Conservation (phyloP, 2,888 invertebrate genomes). For the Oscheius sp. region DNA sequence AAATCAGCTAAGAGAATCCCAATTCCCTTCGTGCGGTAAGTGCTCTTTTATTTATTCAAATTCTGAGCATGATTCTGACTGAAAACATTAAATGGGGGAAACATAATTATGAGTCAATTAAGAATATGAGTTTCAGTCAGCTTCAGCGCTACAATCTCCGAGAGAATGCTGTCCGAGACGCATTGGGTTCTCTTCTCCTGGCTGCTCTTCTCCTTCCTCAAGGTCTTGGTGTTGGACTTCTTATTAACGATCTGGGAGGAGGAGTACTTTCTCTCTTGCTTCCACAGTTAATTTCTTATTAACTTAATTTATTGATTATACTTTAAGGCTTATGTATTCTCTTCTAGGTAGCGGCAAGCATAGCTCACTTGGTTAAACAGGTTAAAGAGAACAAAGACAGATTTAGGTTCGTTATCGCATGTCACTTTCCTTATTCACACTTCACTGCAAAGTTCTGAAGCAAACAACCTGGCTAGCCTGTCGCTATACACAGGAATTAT, state of each 20-base stretch:
- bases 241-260: slow-evolving; percentile 40
- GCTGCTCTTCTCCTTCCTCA: slow-evolving; percentile 30
- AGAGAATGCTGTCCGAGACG: slow-evolving; percentile 12
- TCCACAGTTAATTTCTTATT: no score
- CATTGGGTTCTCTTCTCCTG: slow-evolving; percentile 24
- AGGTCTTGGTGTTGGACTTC: slow-evolving; percentile 40
- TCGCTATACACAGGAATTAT: slow-evolving; percentile 10
- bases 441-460: slow-evolving; percentile 1
- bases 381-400: neutral
- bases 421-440: slow-evolving; percentile 15
- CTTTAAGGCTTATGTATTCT: slow-evolving; percentile 42
- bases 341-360: slow-evolving; percentile 48
- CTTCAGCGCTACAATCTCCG: slow-evolving; percentile 13
- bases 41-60: no score
- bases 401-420: slow-evolving; percentile 25
- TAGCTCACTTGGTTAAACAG: slow-evolving; percentile 36
- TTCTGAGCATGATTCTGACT: no score
- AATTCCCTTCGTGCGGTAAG: slow-evolving; percentile 1
- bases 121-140: slow-evolving; percentile 11
- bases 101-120: no score
- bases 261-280: slow-evolving; percentile 43
- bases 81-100: no score
- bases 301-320: no score
- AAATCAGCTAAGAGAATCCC: slow-evolving; percentile 20
- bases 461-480: neutral